Evolutionary conservation across 1,140 invertebrate genomes (phyloP), one percentile per base, ranked within the genome.

Genomic region (Proctacanthus coquilletti): DNA sequence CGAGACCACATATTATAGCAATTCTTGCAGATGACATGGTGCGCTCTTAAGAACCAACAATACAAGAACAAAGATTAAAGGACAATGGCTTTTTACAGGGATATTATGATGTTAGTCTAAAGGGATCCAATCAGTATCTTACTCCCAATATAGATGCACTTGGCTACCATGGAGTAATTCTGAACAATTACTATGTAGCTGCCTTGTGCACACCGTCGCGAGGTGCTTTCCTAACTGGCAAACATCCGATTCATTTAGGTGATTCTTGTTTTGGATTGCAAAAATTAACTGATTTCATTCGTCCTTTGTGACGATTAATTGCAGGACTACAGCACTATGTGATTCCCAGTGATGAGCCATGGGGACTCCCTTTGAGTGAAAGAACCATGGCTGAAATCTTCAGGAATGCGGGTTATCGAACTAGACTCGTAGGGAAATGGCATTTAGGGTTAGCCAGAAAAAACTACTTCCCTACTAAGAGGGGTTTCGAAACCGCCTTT

Each of bases 401-500:
- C 18, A 74, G 75, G 50, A 64, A 75, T 15, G 53, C 72, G 0
- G 86, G 85, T 0, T 95, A 93, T 58, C 61, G 61, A 4, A 89
- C 84, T 1, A 78, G 85, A 56, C 68, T 84, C 21, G 70, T 94
- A 17, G 89, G 89, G n/a, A 94, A 95, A 63, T 92, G 87, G 87
- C 86, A 92, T 50, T 63, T 87, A 37, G 86, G 85, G 2, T 77
- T 69, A 42, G 73, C 70, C 39, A 65, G 67, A 17, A 69, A 63
- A n/a, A 72, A 75, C 40, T 85, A 80, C 47, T 78, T 83, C 4
- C 86, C 87, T 1, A 77, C 73, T 0, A 68, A 62, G 14, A 68
- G 86, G 11, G 87, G 87, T n/a, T 92, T 91, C 50, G 79, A 88
- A 41, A 69, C 72, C 5, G 81, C 86, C 56, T 85, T 75, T 53